Percentiles rank a stretch among this genome's conserved stretches.
Conservation (phyloP, 2,797 vertebrate species). For the Macrochelys suwanniensis region DNA sequence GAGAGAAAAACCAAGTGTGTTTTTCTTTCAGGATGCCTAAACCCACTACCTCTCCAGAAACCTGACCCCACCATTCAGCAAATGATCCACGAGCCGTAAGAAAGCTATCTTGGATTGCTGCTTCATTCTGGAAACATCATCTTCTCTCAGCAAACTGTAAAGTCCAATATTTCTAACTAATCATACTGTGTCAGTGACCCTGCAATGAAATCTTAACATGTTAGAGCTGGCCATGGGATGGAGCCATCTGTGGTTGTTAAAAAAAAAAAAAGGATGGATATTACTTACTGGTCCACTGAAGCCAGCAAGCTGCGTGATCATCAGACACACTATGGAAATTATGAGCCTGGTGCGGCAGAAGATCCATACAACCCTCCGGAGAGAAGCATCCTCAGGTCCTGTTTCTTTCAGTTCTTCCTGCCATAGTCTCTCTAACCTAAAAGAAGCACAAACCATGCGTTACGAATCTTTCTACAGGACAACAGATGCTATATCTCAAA, state of each 20-base stretch:
- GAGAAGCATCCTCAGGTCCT: conserved; percentile 87
- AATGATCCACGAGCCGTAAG: conserved; percentile 50
- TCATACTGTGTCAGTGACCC: conserved; percentile 60
- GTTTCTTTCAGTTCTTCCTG: conserved; percentile 86
- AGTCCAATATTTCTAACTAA: conserved; percentile 72
- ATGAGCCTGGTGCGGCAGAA: conserved; percentile 93
- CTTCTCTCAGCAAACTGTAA: conserved; percentile 37
- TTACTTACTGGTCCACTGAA: conserved; percentile 97
- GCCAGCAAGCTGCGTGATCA: conserved; percentile 93
- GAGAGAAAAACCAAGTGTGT: conserved; percentile 3
- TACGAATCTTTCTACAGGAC: background rate
- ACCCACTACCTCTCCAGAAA: conserved; percentile 45
- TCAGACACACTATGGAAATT: conserved; percentile 93
- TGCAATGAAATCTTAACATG: conserved; percentile 69
- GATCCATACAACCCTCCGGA: conserved; percentile 88
- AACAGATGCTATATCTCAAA: background rate
- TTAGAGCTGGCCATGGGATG: conserved; percentile 71
- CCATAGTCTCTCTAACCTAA: conserved; percentile 90
- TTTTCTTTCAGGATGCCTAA: conserved; percentile 46
- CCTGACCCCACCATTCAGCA: conserved; percentile 43
- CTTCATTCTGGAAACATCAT: conserved; percentile 28
- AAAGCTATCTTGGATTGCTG: conserved; percentile 46
- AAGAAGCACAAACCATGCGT: conserved; percentile 46
- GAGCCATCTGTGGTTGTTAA: conserved; percentile 73
- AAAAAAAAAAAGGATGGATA: conserved; percentile 79